phyloP scores from a whole-genome alignment of 2,113 vertebrate genomes.

The Poeciliopsis retropinna region DNA sequence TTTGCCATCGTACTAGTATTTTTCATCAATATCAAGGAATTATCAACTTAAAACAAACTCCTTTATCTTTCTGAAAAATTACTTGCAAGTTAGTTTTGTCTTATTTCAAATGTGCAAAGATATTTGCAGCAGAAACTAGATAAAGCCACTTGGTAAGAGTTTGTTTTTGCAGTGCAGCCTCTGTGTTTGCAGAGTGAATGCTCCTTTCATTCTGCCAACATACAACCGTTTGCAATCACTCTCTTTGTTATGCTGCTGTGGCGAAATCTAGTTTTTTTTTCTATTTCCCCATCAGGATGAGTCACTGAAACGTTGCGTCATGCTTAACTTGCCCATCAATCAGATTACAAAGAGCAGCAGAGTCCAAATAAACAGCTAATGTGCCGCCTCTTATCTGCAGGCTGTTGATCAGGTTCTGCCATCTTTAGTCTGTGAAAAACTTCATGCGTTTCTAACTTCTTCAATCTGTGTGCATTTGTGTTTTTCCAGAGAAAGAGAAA shows the following conservation, averaged over 20 bases:
- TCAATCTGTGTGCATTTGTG: not conserved
- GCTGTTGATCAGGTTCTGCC: not conserved
- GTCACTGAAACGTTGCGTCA: conserved; percentile 63
- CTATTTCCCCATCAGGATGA: conserved; percentile 37
- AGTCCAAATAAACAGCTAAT: not conserved
- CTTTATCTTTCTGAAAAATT: too few relatives aligned
- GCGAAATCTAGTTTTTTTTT: conserved; percentile 32
- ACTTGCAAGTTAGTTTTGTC: too few relatives aligned
- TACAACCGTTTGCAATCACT: too few relatives aligned
- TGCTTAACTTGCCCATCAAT: not conserved
- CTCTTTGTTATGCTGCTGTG: not conserved
- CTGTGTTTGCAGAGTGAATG: conserved; percentile 16
- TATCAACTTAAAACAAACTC: too few relatives aligned
- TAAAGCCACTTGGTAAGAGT: too few relatives aligned
- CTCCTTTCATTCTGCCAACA: not conserved
- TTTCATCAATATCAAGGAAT: too few relatives aligned
- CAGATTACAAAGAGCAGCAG: not conserved
- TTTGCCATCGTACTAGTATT: too few relatives aligned
- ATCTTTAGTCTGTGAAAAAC: not conserved
- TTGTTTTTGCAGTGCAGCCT: not conserved
- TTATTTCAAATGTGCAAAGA: too few relatives aligned
- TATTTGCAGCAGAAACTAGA: too few relatives aligned
- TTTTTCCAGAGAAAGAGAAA: conserved; percentile 10
- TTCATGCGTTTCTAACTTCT: not conserved
- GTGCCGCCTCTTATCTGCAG: not conserved